phyloP scores from a whole-genome alignment of 2,888 invertebrate species.

The Drosophila suboccidentalis region DNA sequence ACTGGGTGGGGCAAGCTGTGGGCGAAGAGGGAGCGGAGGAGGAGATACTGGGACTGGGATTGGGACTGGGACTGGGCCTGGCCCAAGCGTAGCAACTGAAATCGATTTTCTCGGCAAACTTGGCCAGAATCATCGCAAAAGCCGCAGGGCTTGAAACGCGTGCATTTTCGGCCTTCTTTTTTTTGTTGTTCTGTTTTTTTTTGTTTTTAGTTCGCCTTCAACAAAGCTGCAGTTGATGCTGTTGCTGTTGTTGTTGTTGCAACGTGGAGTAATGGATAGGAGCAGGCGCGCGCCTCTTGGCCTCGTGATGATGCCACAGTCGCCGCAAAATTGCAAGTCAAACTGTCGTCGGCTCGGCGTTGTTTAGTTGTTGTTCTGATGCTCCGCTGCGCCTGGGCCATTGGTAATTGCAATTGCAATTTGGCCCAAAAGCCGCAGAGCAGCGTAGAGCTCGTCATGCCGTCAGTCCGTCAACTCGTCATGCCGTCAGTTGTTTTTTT shows the following conservation, averaged over 20 bases:
- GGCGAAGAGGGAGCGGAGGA: neutral
- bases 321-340: constrained; percentile 72
- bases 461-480: neutral
- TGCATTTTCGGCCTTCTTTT: constrained; percentile 46
- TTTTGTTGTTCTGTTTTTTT: neutral
- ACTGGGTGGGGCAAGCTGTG: constrained; percentile 31
- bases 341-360: constrained; percentile 74
- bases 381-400: constrained; percentile 46
- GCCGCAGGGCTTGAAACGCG: constrained; percentile 67
- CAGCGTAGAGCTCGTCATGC: constrained; percentile 3
- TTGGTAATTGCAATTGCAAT: constrained; percentile 79
- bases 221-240: constrained; percentile 8
- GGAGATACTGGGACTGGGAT: neutral
- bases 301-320: constrained; percentile 44
- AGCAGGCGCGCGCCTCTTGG: constrained; percentile 22
- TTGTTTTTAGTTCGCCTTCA: constrained; percentile 1
- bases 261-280: constrained; percentile 52
- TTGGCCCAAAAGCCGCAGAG: constrained; percentile 65
- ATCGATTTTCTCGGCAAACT: constrained; percentile 78
- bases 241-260: constrained; percentile 20
- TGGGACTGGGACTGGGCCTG: constrained; percentile 22
- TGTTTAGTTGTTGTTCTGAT: constrained; percentile 70
- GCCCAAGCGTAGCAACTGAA: constrained; percentile 64
- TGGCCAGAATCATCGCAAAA: constrained; percentile 57
- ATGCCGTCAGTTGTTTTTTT: neutral